Evolutionary conservation across 2,797 vertebrate species (phyloP), one percentile per base, ranked within the genome.

Genomic region (Lepidocolaptes lacrymiger): DNA sequence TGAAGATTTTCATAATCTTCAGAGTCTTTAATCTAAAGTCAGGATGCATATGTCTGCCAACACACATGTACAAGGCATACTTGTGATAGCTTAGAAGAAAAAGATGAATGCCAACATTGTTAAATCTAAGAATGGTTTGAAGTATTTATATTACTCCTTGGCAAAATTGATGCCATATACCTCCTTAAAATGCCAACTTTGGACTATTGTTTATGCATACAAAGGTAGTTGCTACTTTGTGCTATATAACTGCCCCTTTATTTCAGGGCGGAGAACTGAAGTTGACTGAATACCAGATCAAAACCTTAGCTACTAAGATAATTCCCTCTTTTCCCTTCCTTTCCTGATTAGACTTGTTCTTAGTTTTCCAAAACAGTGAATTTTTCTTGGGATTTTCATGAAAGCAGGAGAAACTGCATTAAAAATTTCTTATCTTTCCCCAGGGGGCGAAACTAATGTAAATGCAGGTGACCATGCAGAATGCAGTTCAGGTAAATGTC

Each of bases 401-500:
- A 76, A 90, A 86, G 30, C 24, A 58, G 28, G 24, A 81, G 19
- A 28, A 55, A n/a, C 39, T 44, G 5, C 64, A 51, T 79, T 82
- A 79, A 93, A 93, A 90, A 91, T 59, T n/a, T 95, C 44, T 87
- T 56, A 26, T 97, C 54, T 94, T 75, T 97, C 83, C 62, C 43
- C 62, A 97, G 97, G 79, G 81, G 48, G 55, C 78, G 46, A 92
- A 71, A 66, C 88, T 93, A 51, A 93, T 88, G 92, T 96, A 92
- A 93, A 67, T 69, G 59, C 88, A 92, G 43, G 56, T 92, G 92
- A 95, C 93, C 93, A 98, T 98, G 98, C 97, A 98, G 93, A 97
- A 97, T 97, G 95, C 97, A 84, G 92, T 97, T 97, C 98, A 98
- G 96, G 98, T 98, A 97, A 97, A 94, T 85, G 30, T 36, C 61